phyloP scores from a whole-genome alignment of 2,797 vertebrate genomes.

The Denticeps clupeoides region DNA sequence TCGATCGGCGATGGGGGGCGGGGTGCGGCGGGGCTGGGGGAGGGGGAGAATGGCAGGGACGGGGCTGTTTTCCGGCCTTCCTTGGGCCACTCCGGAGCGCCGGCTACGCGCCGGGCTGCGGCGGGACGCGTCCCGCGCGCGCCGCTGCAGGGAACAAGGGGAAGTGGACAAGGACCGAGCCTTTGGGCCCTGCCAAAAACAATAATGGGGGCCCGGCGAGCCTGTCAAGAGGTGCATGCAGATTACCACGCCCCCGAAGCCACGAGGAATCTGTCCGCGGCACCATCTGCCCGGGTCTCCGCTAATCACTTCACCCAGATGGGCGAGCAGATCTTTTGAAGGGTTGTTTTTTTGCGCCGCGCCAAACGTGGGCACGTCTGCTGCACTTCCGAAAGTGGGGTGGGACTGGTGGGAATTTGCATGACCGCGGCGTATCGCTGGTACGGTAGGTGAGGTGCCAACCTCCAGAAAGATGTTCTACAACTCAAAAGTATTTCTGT shows the following conservation, averaged over 20 bases:
- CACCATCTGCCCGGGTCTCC: conserved; percentile 52
- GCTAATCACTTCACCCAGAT: conserved; percentile 58
- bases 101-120: background rate
- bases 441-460: no score
- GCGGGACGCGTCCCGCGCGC: no score
- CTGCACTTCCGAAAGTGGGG: background rate
- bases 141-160: no score
- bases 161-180: no score
- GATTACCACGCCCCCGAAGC: conserved; percentile 44
- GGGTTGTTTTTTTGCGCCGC: conserved; percentile 33
- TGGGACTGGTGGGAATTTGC: no score
- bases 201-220: conserved; percentile 26
- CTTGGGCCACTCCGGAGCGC: no score
- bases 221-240: conserved; percentile 28
- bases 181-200: conserved; percentile 16
- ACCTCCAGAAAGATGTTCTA: no score
- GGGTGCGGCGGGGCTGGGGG: background rate
- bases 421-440: no score
- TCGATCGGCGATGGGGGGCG: conserved; percentile 31
- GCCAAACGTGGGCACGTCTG: conserved; percentile 23
- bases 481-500: no score
- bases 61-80: no score
- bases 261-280: conserved; percentile 31
- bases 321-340: conserved; percentile 39
- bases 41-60: conserved; percentile 1